These are phyloP conservation scores for Python bivittatus DNA, from an alignment of 2,113 vertebrate genomes.

Conservation along the genomic window DNA sequence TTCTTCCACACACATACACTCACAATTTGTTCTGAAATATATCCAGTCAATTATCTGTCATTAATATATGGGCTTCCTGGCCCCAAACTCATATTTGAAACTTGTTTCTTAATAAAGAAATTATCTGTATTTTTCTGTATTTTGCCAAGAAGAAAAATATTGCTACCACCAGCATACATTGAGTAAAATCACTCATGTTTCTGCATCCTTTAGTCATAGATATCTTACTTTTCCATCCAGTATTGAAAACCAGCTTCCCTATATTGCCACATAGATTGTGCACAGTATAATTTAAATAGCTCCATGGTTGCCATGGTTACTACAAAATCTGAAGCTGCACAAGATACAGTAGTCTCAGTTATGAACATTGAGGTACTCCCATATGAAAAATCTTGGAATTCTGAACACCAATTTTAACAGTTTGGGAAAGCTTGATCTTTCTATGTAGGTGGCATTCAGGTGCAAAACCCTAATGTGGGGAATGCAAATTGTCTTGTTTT, in stretches of 20 bases:
- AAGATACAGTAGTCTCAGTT: not conserved
- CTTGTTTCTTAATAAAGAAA: not conserved
- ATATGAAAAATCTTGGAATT: not conserved
- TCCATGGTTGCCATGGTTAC: not conserved
- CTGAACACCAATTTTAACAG: not conserved
- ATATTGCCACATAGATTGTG: not conserved
- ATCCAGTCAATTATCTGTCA: not conserved
- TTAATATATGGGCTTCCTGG: not conserved
- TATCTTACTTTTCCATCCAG: not conserved
- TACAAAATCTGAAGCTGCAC: not conserved
- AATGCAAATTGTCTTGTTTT: not conserved
- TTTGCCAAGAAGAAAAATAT: not conserved
- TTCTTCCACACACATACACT: not conserved
- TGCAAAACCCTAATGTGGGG: not conserved
- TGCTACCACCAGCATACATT: not conserved
- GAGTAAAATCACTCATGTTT: not conserved
- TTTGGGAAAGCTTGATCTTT: not conserved
- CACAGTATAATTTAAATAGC: not conserved
- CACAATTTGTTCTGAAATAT: not conserved
- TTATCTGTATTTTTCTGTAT: not conserved
- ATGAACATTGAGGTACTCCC: not conserved
- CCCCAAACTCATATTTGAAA: not conserved
- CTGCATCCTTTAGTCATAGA: not conserved
- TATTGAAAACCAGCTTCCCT: not conserved
- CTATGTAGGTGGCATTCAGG: not conserved